Conservation (phyloP, 2,113 vertebrate species). For the Rana temporaria region DNA sequence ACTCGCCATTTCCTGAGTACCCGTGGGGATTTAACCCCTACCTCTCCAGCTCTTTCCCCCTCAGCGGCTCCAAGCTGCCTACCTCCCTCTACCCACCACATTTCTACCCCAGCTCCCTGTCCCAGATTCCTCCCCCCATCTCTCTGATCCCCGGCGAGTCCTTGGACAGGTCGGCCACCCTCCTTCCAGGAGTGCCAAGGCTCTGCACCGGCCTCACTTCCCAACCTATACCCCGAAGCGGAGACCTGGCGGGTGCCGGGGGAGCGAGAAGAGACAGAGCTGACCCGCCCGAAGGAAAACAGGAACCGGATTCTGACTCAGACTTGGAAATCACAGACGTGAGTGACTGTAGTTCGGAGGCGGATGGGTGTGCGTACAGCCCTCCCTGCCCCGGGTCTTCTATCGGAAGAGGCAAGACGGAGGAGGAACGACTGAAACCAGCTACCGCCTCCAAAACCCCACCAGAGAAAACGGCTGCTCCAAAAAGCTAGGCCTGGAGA, state of each 20-base stretch:
- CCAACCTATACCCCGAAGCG: constrained; percentile 63
- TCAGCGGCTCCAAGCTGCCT: constrained; percentile 85
- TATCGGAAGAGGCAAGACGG: constrained; percentile 64
- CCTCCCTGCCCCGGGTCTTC: constrained; percentile 53
- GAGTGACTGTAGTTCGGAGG: constrained; percentile 91
- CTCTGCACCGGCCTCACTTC: constrained; percentile 47
- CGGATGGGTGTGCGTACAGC: constrained; percentile 66
- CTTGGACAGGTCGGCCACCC: constrained; percentile 66
- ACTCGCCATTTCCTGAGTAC: constrained; percentile 82
- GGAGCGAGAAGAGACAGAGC: constrained; percentile 61
- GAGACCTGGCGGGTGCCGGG: constrained; percentile 67
- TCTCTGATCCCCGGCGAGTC: constrained; percentile 73
- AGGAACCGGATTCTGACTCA: constrained; percentile 84
- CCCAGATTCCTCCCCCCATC: constrained; percentile 82
- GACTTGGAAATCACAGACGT: constrained; percentile 92
- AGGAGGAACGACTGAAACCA: constrained; percentile 60
- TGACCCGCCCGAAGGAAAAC: constrained; percentile 78
- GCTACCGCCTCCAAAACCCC: neutral
- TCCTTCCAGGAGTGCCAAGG: constrained; percentile 41
- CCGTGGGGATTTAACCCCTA: constrained; percentile 91
- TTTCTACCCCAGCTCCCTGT: constrained; percentile 87
- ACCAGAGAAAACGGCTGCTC: constrained; percentile 6
- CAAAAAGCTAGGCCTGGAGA: constrained; percentile 18
- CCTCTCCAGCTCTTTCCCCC: constrained; percentile 85
- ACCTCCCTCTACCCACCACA: constrained; percentile 87